phyloP scores from a whole-genome alignment of 2,797 vertebrate genomes.

The Mormyrus proboscirostris region DNA sequence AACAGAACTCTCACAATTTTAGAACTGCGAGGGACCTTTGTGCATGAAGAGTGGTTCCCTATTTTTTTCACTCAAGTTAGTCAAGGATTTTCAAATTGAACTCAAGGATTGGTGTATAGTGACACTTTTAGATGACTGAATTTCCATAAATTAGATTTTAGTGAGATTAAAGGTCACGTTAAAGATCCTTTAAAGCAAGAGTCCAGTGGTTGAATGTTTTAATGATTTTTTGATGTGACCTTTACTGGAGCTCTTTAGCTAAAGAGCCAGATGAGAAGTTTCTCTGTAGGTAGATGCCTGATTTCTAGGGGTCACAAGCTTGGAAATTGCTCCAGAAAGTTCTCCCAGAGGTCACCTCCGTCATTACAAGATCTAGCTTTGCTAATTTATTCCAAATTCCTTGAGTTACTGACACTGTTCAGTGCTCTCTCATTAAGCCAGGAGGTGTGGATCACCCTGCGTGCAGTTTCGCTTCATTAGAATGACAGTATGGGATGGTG shows the following conservation, averaged over 20 bases:
- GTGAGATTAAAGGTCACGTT: slow-evolving; percentile 51
- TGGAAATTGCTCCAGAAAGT: neutral
- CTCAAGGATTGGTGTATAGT: neutral
- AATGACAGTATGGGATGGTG: neutral
- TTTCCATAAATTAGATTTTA: slow-evolving; percentile 27
- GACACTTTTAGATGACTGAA: neutral
- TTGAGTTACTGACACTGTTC: neutral
- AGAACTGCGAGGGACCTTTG: neutral
- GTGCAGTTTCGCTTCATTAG: neutral
- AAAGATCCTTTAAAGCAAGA: slow-evolving; percentile 35
- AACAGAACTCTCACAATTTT: neutral
- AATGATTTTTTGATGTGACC: slow-evolving; percentile 53
- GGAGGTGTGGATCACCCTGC: neutral
- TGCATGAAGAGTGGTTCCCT: neutral
- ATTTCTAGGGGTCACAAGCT: neutral
- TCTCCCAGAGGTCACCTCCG: neutral
- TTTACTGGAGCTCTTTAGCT: slow-evolving; percentile 38
- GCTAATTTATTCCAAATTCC: neutral
- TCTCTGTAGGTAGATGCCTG: neutral
- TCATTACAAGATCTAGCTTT: neutral
- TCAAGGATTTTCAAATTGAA: neutral
- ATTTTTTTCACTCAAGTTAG: neutral
- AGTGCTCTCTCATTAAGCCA: neutral
- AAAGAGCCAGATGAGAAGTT: slow-evolving; percentile 21
- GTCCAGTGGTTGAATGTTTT: slow-evolving; percentile 31